Base-by-base conservation (phyloP, 37 sponge, comb jelly and placozoan genomes). In the Tethya wilhelma region DNA sequence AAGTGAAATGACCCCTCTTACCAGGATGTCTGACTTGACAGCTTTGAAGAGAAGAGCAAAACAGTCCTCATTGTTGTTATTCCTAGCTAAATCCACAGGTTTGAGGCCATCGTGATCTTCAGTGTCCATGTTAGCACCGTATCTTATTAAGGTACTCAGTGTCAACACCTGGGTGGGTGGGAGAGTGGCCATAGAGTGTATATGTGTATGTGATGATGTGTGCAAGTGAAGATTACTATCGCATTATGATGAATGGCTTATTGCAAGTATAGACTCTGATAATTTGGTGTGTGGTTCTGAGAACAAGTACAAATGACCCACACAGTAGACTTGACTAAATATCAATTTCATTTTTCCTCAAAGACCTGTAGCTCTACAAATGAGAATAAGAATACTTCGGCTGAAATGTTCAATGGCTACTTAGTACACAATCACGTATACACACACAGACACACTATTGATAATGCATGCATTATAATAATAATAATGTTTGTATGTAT, bases 61-160 rank as follows among this genome's bases (percentile, higher is more conserved):
- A 64, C 91, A 90, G 17, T 94, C 91, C 0, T 83, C 55, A 38
- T 90, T 85, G 39, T 84, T 55, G 78, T 87, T 84, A 6, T 94
- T 91, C 59, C 62, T 65, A 23, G 95, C 95, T 31, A 94, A 63
- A 59, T 94, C 91, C 36, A 89, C 38, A 7, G 95, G 91, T 38
- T 30, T 86, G 2, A 87, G 37, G 2, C 88, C 88, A 23, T 90
- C 91, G 71, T 79, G 33, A 53, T 94, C 95, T 14, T 59, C 69
- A 14, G 46, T 33, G 2, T 38, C 28, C 43, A 86, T 66, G 39
- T 86, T 74, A 2, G 73, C 81, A 9, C 95, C 95, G 84, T 34
- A 17, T 60, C 55, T 19, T 9, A 49, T 19, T 49, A 49, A 49
- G 9, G 55, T 49, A 49, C 55, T 49, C 3, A n/a, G n/a, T n/a